Percentiles rank a stretch among this genome's conserved stretches.
These are phyloP conservation scores for Cylindroiulus punctatus DNA, from an alignment of 2,888 invertebrate species.

Conservation along the genomic window DNA sequence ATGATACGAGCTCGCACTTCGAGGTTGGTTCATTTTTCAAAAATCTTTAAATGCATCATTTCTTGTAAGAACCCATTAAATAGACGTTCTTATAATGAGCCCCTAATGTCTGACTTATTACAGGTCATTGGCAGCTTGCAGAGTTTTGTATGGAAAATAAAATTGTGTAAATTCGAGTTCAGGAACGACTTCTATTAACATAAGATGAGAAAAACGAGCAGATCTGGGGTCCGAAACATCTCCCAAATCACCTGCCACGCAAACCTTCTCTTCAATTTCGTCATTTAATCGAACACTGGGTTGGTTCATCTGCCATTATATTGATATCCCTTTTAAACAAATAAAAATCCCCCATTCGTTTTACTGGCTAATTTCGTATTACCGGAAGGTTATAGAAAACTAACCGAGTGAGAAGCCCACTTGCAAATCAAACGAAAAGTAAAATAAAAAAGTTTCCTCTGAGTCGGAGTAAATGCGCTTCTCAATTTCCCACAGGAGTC, in stretches of 20 bases:
- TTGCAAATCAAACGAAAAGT: slow-evolving; percentile 30
- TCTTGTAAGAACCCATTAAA: too few relatives aligned
- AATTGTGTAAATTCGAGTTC: too few relatives aligned
- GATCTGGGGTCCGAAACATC: neutral
- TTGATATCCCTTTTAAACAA: neutral
- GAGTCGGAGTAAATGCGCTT: neutral
- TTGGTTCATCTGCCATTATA: neutral
- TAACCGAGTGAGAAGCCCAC: slow-evolving; percentile 23
- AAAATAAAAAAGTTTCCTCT: neutral
- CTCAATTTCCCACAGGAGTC: slow-evolving; percentile 31
- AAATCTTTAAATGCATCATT: too few relatives aligned
- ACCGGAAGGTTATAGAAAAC: slow-evolving; percentile 12
- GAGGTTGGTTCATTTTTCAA: too few relatives aligned
- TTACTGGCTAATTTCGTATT: slow-evolving; percentile 42
- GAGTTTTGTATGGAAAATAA: too few relatives aligned
- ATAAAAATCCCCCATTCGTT: slow-evolving; percentile 7
- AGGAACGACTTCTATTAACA: neutral
- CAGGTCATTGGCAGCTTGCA: neutral
- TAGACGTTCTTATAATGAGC: too few relatives aligned
- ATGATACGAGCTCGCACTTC: too few relatives aligned
- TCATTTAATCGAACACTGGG: neutral
- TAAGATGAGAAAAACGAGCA: neutral
- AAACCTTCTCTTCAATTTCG: neutral
- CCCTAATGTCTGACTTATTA: too few relatives aligned
- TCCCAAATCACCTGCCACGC: neutral